Base-by-base conservation (phyloP, 2,888 invertebrate species). In the Mystacides longicornis region DNA sequence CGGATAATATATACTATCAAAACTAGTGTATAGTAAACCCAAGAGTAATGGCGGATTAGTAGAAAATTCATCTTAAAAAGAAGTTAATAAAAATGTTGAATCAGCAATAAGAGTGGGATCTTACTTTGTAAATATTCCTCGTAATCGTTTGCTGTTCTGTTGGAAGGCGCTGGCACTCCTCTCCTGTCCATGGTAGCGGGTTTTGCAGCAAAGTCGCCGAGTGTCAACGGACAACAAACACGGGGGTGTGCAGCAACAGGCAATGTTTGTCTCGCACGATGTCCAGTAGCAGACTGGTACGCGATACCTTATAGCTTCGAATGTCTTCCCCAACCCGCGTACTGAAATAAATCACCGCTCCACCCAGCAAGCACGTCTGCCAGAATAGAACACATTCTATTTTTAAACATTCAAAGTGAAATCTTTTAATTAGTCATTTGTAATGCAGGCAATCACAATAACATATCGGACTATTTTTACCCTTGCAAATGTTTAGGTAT, bases 291-390 rank as follows among this genome's bases (percentile, higher is more conserved):
- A 14, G 7, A 37, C 37, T 37, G 37, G 37, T 14, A 37, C 37
- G 19, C 20, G 46, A 20, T 18, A 21, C 21, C 48, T 48, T 48
- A 23, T 16, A n/a, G 11, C 23, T 4, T 23, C 3, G 9, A 11
- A 23, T 48, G 23, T 23, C 48, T 48, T n/a, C 14, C 23, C 48
- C n/a, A 23, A 20, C 23, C 48, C 23, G 16, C 23, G 20, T 11
- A 21, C 53, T 53, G 47, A 53, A 53, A 53, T 53, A 53, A 53
- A 47, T 53, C 23, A 18, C 11, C 22, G 21, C 22, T 22, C 21
- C 48, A 31, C 48, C 48, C 48, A 37, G 37, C 14, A 16, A 37
- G 14, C n/a, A 7, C 16, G n/a, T n/a, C n/a, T 37, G 37, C 37
- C 46, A 46, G 46, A 20, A 46, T 46, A 21, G 46, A 37, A 16